A percentile compares a stretch with the other conserved stretches of the same genome.
phyloP scores from a whole-genome alignment of 2,113 vertebrate species.

The Callithrix jacchus region DNA sequence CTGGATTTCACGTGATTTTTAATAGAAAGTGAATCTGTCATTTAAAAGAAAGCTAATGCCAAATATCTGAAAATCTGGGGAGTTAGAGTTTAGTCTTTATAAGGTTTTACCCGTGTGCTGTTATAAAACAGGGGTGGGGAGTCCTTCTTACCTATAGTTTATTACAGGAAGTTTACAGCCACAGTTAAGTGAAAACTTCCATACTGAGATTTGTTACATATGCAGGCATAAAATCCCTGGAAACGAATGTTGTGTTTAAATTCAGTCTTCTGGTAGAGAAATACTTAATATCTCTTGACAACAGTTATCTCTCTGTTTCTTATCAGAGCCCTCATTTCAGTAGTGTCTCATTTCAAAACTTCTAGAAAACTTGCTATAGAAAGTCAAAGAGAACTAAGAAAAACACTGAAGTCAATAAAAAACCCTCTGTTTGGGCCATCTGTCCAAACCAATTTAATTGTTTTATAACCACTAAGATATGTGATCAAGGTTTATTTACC shows the following conservation, averaged over 20 bases:
- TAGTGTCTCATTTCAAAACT: constrained; percentile 34
- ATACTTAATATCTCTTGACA: background rate
- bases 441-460: constrained; percentile 41
- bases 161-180: background rate
- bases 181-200: constrained; percentile 35
- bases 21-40: background rate
- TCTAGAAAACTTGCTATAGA: constrained; percentile 22
- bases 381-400: constrained; percentile 8
- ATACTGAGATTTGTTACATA: constrained; percentile 24
- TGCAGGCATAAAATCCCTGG: constrained; percentile 13
- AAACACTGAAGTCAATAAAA: background rate
- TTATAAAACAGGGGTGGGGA: background rate
- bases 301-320: constrained; percentile 37
- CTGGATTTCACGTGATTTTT: background rate
- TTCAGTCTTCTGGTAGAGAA: constrained; percentile 1
- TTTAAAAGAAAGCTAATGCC: background rate
- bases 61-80: background rate
- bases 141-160: constrained; percentile 11
- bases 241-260: constrained; percentile 38
- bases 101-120: background rate
- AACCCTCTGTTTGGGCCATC: background rate
- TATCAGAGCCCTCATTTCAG: constrained; percentile 16
- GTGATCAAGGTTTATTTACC: background rate
- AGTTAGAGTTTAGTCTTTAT: background rate
- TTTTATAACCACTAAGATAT: background rate